A percentile compares a stretch with the other conserved stretches of the same genome.
Evolutionary conservation across 2,113 vertebrate species (phyloP).

Genomic region (Lanius ludovicianus): DNA sequence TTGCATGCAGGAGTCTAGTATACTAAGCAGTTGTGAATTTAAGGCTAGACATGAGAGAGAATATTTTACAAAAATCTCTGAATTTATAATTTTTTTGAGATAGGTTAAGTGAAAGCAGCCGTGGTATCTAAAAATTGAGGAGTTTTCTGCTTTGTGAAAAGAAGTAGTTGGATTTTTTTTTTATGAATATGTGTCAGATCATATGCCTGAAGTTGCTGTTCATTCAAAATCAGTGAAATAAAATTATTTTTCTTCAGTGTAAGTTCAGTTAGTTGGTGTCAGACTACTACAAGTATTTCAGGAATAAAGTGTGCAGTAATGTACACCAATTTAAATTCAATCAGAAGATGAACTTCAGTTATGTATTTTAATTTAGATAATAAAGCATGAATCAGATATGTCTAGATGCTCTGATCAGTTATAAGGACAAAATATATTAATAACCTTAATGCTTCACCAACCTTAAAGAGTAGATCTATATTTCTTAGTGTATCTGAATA

Average conservation of each 20-base stretch:
- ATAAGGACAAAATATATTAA: constrained; percentile 35
- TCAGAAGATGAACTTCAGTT: constrained; percentile 38
- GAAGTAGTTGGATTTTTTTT: neutral
- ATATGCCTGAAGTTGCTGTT: neutral
- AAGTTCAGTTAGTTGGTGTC: constrained; percentile 44
- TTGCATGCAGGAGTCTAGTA: neutral
- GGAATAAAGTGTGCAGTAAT: neutral
- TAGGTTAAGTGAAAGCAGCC: neutral
- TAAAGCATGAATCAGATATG: constrained; percentile 23
- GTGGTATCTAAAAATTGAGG: neutral
- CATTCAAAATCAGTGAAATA: constrained; percentile 36
- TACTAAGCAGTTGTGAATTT: neutral
- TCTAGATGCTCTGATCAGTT: constrained; percentile 24
- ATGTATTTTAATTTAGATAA: constrained; percentile 15
- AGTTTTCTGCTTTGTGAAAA: constrained; percentile 16
- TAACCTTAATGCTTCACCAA: neutral
- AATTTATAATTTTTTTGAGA: neutral
- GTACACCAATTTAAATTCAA: constrained; percentile 27
- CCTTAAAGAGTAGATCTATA: neutral
- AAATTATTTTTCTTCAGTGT: constrained; percentile 25
- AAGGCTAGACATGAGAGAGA: neutral
- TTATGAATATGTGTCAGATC: neutral
- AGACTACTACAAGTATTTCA: constrained; percentile 12
- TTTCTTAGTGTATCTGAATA: neutral
- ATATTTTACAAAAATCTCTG: neutral